Conservation (phyloP, 1,140 invertebrate genomes). For the Aphelinus atriplicis region DNA sequence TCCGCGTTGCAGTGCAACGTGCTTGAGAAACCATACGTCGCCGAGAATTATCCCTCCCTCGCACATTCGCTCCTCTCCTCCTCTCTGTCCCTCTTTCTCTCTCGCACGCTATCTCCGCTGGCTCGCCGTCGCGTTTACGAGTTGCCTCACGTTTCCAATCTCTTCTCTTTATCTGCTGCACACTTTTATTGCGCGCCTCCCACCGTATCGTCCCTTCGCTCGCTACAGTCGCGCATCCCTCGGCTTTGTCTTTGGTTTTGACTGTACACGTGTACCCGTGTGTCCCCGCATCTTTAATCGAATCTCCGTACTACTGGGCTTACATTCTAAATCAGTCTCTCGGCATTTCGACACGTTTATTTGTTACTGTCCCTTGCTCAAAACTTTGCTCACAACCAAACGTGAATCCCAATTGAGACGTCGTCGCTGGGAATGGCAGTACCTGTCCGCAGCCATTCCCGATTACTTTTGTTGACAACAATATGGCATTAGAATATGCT, state of each 20-base stretch:
- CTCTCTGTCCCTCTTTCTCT: slow-evolving; percentile 2
- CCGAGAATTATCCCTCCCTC: slow-evolving; percentile 9
- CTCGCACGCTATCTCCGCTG: neutral
- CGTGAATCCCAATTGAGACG: too few species aligned
- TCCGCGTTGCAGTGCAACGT: neutral
- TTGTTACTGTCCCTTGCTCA: too few species aligned
- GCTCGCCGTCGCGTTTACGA: neutral
- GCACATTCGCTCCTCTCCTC: neutral
- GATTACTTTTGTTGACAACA: too few species aligned
- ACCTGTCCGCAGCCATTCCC: too few species aligned
- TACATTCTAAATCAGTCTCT: neutral
- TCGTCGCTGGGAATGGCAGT: too few species aligned
- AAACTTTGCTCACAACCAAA: too few species aligned
- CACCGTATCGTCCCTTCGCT: slow-evolving; percentile 2
- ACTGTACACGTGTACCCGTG: neutral
- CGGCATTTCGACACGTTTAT: too few species aligned
- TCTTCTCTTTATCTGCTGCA: slow-evolving; percentile 20
- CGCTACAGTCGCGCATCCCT: neutral
- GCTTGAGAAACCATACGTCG: slow-evolving; percentile 23
- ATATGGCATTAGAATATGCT: too few species aligned
- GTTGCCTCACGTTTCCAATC: slow-evolving; percentile 25
- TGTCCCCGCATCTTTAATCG: too few species aligned
- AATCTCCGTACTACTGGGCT: neutral
- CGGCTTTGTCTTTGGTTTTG: too few species aligned
- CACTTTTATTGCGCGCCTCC: slow-evolving; percentile 4